Conservation (phyloP, 2,113 vertebrate species). For the Gasterosteus aculeatus region DNA sequence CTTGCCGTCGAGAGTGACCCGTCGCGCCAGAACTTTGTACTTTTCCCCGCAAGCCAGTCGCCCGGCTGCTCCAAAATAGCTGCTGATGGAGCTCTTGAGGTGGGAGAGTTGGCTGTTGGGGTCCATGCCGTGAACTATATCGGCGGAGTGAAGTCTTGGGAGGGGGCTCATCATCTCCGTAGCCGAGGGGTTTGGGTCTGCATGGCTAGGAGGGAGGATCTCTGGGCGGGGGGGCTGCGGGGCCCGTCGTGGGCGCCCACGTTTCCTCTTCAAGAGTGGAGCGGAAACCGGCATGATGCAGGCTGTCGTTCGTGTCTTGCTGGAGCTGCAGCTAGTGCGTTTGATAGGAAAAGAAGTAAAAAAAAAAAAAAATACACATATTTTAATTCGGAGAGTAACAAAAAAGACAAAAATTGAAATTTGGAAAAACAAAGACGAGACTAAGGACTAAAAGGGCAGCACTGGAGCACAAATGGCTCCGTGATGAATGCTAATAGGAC, state of each 20-base stretch:
- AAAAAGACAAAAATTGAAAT: neutral
- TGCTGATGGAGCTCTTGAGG: constrained; percentile 97
- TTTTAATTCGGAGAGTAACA: neutral
- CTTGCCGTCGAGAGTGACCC: constrained; percentile 95
- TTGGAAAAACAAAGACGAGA: neutral
- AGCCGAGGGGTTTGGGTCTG: constrained; percentile 81
- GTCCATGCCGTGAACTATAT: constrained; percentile 94
- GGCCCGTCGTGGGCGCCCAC: constrained; percentile 91
- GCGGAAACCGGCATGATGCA: constrained; percentile 87
- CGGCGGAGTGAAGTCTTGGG: constrained; percentile 87
- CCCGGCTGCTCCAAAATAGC: constrained; percentile 96
- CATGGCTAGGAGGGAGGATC: constrained; percentile 82
- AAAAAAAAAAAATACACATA: neutral
- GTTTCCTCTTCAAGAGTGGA: constrained; percentile 87
- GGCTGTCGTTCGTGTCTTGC: constrained; percentile 87
- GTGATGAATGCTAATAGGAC: neutral
- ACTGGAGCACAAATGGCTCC: neutral
- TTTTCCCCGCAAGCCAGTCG: constrained; percentile 98
- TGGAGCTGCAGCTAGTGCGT: constrained; percentile 84
- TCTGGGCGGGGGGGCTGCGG: constrained; percentile 91
- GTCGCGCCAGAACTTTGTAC: constrained; percentile 93
- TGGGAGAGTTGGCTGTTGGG: constrained; percentile 93
- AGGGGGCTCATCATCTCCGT: constrained; percentile 85
- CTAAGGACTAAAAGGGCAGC: neutral
- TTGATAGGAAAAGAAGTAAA: constrained; percentile 26